phyloP scores from a whole-genome alignment of 2,797 vertebrate species.

The Acanthurus lineatus region DNA sequence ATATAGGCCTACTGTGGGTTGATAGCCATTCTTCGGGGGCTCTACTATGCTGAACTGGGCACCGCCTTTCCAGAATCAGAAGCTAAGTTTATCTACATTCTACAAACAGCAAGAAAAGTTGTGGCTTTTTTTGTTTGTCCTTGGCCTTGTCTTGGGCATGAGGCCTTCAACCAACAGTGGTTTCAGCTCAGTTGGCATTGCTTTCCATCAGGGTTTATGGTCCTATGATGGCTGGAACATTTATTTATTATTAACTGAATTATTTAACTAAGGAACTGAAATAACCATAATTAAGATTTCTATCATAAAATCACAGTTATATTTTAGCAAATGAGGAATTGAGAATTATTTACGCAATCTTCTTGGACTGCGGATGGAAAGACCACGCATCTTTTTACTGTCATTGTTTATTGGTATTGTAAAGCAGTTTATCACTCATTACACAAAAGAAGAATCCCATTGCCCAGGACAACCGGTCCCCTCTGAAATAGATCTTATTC shows the following conservation, averaged over 20 bases:
- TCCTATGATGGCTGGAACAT: constrained; percentile 92
- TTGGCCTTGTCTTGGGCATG: constrained; percentile 84
- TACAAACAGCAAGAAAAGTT: constrained; percentile 85
- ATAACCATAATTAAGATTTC: constrained; percentile 85
- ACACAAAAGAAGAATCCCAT: too few species aligned
- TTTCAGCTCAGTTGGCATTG: constrained; percentile 80
- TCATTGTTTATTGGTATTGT: too few species aligned
- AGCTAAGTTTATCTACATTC: constrained; percentile 90
- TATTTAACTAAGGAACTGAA: constrained; percentile 89
- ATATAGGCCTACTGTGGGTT: constrained; percentile 88
- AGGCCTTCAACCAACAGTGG: constrained; percentile 82
- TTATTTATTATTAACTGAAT: too few species aligned
- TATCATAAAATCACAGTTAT: background rate
- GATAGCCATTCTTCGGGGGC: constrained; percentile 83
- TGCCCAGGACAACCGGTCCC: too few species aligned
- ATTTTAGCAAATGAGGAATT: background rate
- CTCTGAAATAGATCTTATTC: too few species aligned
- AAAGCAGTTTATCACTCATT: too few species aligned
- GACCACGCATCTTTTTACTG: too few species aligned
- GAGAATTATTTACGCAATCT: too few species aligned
- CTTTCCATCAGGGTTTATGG: constrained; percentile 93
- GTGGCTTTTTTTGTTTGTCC: constrained; percentile 87
- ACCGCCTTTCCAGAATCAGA: constrained; percentile 89
- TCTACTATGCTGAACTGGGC: constrained; percentile 90
- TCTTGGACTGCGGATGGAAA: too few species aligned